Evolutionary conservation across 2,113 vertebrate species (phyloP), one percentile per base, ranked within the genome.

Genomic region (Onychorhynchus coronatus): DNA sequence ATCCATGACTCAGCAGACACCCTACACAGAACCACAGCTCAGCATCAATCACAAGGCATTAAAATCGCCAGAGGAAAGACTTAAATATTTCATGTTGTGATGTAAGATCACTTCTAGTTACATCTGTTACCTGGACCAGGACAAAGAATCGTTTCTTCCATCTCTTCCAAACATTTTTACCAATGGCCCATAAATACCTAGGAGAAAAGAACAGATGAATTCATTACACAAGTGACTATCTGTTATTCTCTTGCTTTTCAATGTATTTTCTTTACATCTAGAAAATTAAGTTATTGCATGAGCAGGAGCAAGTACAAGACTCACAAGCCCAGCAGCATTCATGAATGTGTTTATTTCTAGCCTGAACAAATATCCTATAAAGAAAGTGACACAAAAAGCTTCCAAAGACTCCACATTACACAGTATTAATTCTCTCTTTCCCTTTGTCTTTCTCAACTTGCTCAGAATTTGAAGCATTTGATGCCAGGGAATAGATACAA

Each of bases 61-160:
- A 56, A 72, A 87, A 65, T 3, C 8, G 23, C 18, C 56, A 46
- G 58, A 73, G 39, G 24, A 85, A 66, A 88, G 24, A 78, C 30
- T 55, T 47, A 41, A 88, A 46, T 75, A 56, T 52, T 61, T 68
- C 30, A 65, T 15, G 20, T 37, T 52, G 52, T 59, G 50, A 88
- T 76, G 79, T 85, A 96, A 94, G 49, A 80, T 35, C 62, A 92
- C n/a, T 93, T 85, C 42, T 65, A 86, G 67, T 73, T 96, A 93
- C 95, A 97, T 89, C 87, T 91, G 95, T 98, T 99, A 99, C 99
- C 99, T 99, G 99, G 47, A 99, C 99, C 78, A 99, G 97, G 79
- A 99, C 99, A 97, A 99, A 99, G 98, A 99, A 99, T 50, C 99
- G 98, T 93, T 99, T 99, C 98, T 99, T 99, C 99, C 99, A 99